Percentiles rank a stretch among this genome's conserved stretches.
Evolutionary conservation across 1,140 invertebrate species (phyloP).

Genomic region (Drosophila hydei): DNA sequence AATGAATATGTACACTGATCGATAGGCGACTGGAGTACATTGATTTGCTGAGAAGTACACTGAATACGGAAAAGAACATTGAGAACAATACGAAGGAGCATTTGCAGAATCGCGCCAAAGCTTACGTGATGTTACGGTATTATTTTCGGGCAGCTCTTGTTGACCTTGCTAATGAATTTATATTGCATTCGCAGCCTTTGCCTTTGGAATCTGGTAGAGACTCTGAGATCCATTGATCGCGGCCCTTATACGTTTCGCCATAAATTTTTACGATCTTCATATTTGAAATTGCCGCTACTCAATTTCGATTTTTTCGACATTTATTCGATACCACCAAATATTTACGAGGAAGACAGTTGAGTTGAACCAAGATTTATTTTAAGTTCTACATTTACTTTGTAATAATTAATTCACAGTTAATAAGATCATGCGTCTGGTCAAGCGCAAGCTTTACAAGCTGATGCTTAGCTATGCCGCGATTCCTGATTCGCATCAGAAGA

Average conservation of each 20-base stretch:
- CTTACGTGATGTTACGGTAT: constrained; percentile 61
- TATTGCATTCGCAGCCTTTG: neutral
- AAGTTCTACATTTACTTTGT: neutral
- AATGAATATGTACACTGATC: too few relatives aligned
- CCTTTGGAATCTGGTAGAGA: neutral
- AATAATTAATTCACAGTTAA: neutral
- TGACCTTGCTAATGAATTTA: neutral
- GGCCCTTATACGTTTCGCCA: neutral
- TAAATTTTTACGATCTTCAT: too few relatives aligned
- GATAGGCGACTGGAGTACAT: constrained; percentile 68
- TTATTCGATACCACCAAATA: neutral
- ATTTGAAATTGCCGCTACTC: too few relatives aligned
- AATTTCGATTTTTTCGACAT: neutral
- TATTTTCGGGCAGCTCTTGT: neutral
- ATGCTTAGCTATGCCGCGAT: too few relatives aligned
- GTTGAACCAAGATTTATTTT: neutral
- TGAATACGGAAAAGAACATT: constrained; percentile 43
- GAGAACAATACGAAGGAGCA: constrained; percentile 51
- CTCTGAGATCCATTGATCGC: neutral
- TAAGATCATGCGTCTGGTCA: neutral
- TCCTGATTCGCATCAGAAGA: too few relatives aligned
- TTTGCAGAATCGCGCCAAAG: constrained; percentile 63
- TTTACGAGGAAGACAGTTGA: neutral
- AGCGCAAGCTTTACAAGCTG: neutral
- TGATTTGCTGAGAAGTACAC: constrained; percentile 46